Percentiles rank a stretch among this genome's conserved stretches.
Evolutionary conservation across 2,888 invertebrate genomes (phyloP).

Genomic region (Xestia xanthographa): DNA sequence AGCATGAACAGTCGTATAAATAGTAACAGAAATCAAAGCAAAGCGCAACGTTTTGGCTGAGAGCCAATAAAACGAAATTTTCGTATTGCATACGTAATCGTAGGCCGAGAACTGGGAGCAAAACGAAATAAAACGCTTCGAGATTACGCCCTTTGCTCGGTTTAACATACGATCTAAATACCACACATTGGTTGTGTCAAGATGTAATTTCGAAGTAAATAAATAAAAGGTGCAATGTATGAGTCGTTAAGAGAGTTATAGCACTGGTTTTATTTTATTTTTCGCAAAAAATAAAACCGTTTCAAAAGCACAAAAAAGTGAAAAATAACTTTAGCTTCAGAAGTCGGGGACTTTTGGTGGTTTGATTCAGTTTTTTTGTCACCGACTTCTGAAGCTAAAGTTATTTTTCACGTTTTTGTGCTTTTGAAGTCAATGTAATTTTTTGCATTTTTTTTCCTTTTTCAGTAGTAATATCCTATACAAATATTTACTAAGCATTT

Average conservation of each 20-base stretch:
- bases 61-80: conserved; percentile 80
- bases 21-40: conserved; percentile 81
- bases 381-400: too few relatives aligned
- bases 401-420: too few relatives aligned
- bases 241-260: conserved; percentile 55
- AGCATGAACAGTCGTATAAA: conserved; percentile 81
- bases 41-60: conserved; percentile 79
- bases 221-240: conserved; percentile 24
- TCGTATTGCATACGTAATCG: conserved; percentile 79
- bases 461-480: too few relatives aligned
- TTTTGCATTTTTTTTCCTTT: too few relatives aligned
- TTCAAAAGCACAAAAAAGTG: too few relatives aligned
- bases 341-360: too few relatives aligned
- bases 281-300: too few relatives aligned
- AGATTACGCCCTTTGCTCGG: conserved; percentile 58
- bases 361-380: too few relatives aligned
- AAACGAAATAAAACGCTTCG: conserved; percentile 55
- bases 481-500: too few relatives aligned
- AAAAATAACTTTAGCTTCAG: too few relatives aligned
- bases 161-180: conserved; percentile 46
- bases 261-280: too few relatives aligned
- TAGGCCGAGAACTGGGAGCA: conserved; percentile 59
- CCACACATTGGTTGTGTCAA: conserved; percentile 37
- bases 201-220: conserved; percentile 40
- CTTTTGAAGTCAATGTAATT: too few relatives aligned